Conservation (phyloP, 1,140 invertebrate genomes). For the Drosophila parvula region DNA sequence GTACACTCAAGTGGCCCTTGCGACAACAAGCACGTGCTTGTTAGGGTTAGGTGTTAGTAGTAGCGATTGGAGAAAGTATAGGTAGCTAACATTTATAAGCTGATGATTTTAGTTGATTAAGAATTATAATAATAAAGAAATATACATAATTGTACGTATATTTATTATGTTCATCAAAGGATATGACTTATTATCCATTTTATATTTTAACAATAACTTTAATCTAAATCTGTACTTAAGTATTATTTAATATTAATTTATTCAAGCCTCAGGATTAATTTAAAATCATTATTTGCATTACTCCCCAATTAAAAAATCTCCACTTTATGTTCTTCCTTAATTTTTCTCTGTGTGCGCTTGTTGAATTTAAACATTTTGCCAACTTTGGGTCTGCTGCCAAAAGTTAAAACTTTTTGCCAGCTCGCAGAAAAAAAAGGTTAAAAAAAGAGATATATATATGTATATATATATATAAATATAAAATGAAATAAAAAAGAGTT, state of each 20-base stretch:
- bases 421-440: constrained; percentile 11
- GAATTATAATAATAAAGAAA: too few species aligned
- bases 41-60: too few species aligned
- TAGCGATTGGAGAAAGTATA: too few species aligned
- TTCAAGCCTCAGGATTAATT: too few species aligned
- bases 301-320: background rate
- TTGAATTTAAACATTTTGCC: constrained; percentile 79
- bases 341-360: constrained; percentile 24
- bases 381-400: constrained; percentile 68
- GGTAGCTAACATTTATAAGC: background rate
- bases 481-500: constrained; percentile 74
- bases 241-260: background rate
- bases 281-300: background rate
- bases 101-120: too few species aligned
- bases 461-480: constrained; percentile 12
- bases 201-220: background rate
- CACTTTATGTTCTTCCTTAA: too few species aligned
- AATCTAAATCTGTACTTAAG: background rate
- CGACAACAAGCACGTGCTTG: too few species aligned
- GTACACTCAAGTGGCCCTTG: too few species aligned
- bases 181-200: background rate
- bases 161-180: too few species aligned
- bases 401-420: constrained; percentile 75
- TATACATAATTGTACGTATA: too few species aligned
- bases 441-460: constrained; percentile 16